phyloP scores from a whole-genome alignment of 2,113 vertebrate genomes.

The Uropsilus gracilis region DNA sequence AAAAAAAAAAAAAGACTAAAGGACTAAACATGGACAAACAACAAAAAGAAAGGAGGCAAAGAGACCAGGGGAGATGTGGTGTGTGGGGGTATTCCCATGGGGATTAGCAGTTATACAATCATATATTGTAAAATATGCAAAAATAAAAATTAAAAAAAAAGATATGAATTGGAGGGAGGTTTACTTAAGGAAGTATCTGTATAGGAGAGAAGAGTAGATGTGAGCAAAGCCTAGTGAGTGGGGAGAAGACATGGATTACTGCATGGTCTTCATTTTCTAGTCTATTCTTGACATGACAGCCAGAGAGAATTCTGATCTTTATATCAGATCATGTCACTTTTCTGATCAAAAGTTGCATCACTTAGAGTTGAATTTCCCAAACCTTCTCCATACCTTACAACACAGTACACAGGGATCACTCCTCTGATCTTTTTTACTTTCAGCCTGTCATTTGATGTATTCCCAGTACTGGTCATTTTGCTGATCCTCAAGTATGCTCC shows the following conservation, averaged over 20 bases:
- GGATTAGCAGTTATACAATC: too few species aligned
- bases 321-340: not conserved
- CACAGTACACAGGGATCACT: not conserved
- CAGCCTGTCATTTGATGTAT: not conserved
- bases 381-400: not conserved
- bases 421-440: not conserved
- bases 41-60: too few species aligned
- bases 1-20: too few species aligned
- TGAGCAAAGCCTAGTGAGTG: not conserved
- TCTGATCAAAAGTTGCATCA: not conserved
- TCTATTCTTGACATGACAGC: not conserved
- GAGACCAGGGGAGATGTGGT: too few species aligned
- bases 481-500: not conserved
- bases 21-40: too few species aligned
- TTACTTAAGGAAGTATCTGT: not conserved
- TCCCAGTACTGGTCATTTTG: not conserved
- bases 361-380: not conserved
- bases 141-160: too few species aligned
- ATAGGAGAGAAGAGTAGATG: not conserved
- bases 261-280: not conserved
- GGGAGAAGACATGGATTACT: not conserved
- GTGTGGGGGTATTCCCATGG: too few species aligned
- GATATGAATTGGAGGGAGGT: not conserved
- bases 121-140: too few species aligned
- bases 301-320: not conserved